Evolutionary conservation across 2,888 invertebrate species (phyloP), one percentile per base, ranked within the genome.

Genomic region (Oligia strigilis): DNA sequence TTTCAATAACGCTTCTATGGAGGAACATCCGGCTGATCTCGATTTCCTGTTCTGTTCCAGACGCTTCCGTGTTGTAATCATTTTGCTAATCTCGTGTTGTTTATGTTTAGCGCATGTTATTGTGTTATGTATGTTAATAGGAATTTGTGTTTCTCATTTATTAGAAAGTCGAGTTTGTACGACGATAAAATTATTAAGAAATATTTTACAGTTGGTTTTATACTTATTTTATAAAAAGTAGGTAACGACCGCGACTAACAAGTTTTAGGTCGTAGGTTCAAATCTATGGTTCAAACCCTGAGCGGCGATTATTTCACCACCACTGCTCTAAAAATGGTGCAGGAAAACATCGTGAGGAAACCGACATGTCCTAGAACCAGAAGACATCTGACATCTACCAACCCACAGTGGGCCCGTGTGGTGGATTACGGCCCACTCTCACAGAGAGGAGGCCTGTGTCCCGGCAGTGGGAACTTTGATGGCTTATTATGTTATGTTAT

Each of bases 21-120:
- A 70, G 23, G 6, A 64, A 64, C 69, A 62, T 82, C 83, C 83
- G 76, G 62, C 29, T 64, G 77, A 82, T 82, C 19, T 58, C 40
- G 40, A 80, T 80, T 82, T 82, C 77, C 73, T 52, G 23, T 72
- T 83, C 55, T 43, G n/a, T 60, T 36, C 4, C 2, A 76, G 49
- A 72, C 40, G 71, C 64, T 84, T 55, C 46, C 23, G 49, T 58
- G 3, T 65, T 70, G 64, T 72, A 60, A 72, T 64, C 17, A 55
- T 52, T 72, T 29, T 29, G 58, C 69, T 49, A 29, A 67, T 67
- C 17, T 55, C 14, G 49, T 83, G 62, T 46, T 71, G 23, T 60
- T 58, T 49, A 49, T 58, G n/a, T 71, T 71, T 29, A 8, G 62
- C 14, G 4, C 58, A 36, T 49, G 40, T 36, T 60, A 64, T 4